These are phyloP conservation scores for Notodonta ziczac DNA, from an alignment of 2,888 invertebrate genomes.

Conservation along the genomic window DNA sequence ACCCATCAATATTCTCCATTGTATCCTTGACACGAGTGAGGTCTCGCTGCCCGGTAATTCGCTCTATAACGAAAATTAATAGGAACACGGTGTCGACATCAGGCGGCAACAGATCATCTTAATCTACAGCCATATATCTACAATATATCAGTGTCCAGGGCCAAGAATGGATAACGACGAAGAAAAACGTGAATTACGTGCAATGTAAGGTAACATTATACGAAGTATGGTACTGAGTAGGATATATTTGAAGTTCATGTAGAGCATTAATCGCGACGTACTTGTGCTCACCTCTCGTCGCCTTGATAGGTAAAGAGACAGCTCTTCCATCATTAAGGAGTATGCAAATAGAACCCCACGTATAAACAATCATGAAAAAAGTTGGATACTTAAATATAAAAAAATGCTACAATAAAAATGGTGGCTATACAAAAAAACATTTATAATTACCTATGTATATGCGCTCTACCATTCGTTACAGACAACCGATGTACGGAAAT, in stretches of 20 bases:
- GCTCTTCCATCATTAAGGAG: too few relatives aligned
- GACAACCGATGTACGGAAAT: too few relatives aligned
- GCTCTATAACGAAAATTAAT: conserved; percentile 15
- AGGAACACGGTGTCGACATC: conserved; percentile 5
- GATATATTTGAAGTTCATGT: neutral
- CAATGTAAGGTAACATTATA: neutral
- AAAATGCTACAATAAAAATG: too few relatives aligned
- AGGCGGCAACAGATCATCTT: conserved; percentile 10
- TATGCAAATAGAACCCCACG: too few relatives aligned
- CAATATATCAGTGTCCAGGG: neutral
- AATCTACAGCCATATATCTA: conserved; percentile 2
- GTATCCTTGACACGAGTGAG: neutral
- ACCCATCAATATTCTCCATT: neutral
- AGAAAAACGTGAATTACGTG: conserved; percentile 13
- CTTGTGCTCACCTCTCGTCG: too few relatives aligned
- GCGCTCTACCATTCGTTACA: too few relatives aligned
- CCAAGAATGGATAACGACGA: conserved; percentile 9
- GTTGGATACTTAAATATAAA: too few relatives aligned
- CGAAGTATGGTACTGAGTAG: neutral
- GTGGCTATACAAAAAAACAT: too few relatives aligned
- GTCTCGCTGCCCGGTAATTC: conserved; percentile 16
- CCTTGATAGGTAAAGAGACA: too few relatives aligned
- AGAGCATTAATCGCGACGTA: too few relatives aligned
- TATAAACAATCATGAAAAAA: too few relatives aligned
- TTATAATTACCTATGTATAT: too few relatives aligned